Conservation (phyloP, 2,113 vertebrate genomes). For the Neoarius graeffei region DNA sequence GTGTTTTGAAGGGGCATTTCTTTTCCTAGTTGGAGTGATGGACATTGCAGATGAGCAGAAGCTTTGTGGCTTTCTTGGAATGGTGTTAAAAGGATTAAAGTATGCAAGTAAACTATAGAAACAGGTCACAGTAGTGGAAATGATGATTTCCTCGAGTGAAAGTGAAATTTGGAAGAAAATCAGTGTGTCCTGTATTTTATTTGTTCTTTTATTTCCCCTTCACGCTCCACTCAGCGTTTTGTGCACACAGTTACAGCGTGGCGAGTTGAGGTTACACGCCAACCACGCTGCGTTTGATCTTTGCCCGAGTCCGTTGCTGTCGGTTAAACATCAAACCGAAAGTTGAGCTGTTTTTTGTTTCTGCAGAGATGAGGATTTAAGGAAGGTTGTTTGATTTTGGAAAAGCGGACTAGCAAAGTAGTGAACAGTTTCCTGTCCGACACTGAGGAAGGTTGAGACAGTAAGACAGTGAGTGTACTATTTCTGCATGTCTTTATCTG, state of each 20-base stretch:
- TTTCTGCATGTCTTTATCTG: neutral
- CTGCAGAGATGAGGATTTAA: neutral
- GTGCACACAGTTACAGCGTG: neutral
- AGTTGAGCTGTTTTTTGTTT: neutral
- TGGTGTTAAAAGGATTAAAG: neutral
- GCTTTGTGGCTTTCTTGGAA: neutral
- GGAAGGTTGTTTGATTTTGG: neutral
- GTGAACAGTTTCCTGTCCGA: neutral
- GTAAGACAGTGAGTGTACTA: neutral
- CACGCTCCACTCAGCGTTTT: too few relatives aligned
- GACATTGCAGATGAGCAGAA: too few relatives aligned
- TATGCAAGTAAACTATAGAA: neutral
- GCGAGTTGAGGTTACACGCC: neutral
- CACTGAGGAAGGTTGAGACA: neutral
- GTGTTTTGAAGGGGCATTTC: neutral
- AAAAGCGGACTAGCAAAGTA: neutral
- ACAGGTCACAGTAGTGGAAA: neutral
- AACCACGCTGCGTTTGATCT: slow-evolving; percentile 6
- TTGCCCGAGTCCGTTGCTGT: slow-evolving; percentile 20
- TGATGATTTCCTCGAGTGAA: too few relatives aligned
- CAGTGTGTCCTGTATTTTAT: neutral
- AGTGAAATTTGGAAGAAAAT: neutral
- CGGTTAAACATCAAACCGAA: slow-evolving; percentile 43
- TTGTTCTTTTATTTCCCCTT: neutral
- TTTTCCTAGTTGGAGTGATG: too few relatives aligned